Evolutionary conservation across 2,888 invertebrate species (phyloP).

Genomic region (Alitta virens): DNA sequence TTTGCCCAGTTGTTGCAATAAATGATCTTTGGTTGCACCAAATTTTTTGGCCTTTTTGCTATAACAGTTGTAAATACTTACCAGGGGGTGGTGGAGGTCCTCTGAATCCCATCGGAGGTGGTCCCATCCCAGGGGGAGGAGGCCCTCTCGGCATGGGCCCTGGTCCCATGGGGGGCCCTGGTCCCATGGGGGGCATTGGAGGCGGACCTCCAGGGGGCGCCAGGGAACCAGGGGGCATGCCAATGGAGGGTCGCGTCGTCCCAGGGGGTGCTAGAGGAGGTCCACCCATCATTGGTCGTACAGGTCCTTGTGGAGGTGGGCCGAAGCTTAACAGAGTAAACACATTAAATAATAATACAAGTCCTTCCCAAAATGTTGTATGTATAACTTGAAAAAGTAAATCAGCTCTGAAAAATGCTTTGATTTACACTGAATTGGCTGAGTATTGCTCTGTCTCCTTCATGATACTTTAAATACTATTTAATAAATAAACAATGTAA

Average conservation of each 20-base stretch:
- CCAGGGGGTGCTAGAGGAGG: neutral
- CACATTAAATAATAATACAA: too few relatives aligned
- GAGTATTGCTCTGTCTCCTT: too few relatives aligned
- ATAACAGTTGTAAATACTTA: too few relatives aligned
- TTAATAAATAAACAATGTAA: too few relatives aligned
- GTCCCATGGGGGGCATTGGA: neutral
- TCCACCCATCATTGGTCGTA: neutral
- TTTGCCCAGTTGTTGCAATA: too few relatives aligned
- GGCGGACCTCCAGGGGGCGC: neutral
- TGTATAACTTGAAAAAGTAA: too few relatives aligned
- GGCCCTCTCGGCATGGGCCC: slow-evolving; percentile 6
- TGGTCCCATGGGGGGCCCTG: neutral
- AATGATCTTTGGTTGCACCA: too few relatives aligned
- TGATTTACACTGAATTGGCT: too few relatives aligned
- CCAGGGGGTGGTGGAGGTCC: slow-evolving; percentile 9
- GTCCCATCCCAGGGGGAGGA: slow-evolving; percentile 1
- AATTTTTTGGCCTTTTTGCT: too few relatives aligned
- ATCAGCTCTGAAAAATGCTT: too few relatives aligned
- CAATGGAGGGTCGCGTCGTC: neutral
- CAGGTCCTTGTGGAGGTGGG: neutral
- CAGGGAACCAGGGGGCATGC: slow-evolving; percentile 2
- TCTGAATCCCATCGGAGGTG: neutral
- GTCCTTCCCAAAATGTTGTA: too few relatives aligned
- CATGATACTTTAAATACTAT: too few relatives aligned
- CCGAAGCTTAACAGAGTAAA: neutral